A percentile compares a stretch with the other conserved stretches of the same genome.
Conservation (phyloP, 2,797 vertebrate genomes). For the Mareca penelope region DNA sequence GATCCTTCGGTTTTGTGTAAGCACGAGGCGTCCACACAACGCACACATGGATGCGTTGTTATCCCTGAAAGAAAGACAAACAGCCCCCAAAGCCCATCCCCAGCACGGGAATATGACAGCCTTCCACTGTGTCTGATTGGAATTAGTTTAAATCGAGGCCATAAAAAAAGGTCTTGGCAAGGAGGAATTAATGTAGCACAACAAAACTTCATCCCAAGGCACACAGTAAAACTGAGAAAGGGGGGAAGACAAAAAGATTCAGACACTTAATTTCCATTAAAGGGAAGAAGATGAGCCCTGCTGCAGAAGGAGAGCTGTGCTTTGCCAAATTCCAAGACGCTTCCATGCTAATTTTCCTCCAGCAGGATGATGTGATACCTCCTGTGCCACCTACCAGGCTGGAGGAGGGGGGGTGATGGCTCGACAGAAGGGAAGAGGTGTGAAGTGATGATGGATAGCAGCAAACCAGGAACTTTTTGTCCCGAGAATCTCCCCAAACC, state of each 20-base stretch:
- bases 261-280: slow-evolving; percentile 27
- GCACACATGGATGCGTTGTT: slow-evolving; percentile 12
- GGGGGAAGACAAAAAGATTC: slow-evolving; percentile 2
- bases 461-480: background rate
- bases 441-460: background rate
- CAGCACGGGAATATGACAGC: background rate
- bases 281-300: slow-evolving; percentile 8
- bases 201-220: slow-evolving; percentile 38
- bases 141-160: slow-evolving; percentile 48
- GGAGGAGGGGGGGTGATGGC: background rate
- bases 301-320: background rate
- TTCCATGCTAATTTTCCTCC: background rate
- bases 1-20: slow-evolving; percentile 56
- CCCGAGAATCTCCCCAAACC: background rate
- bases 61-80: slow-evolving; percentile 50
- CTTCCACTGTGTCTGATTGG: slow-evolving; percentile 18
- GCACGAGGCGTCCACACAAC: slow-evolving; percentile 36
- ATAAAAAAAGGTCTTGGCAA: slow-evolving; percentile 58
- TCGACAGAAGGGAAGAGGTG: background rate
- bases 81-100: slow-evolving; percentile 8
- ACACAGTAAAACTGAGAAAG: slow-evolving; percentile 12
- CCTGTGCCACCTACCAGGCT: background rate
- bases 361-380: background rate
- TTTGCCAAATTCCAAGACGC: background rate
- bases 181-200: slow-evolving; percentile 22